Evolutionary conservation across 1,140 invertebrate genomes (phyloP).

Genomic region (Euwallacea similis): DNA sequence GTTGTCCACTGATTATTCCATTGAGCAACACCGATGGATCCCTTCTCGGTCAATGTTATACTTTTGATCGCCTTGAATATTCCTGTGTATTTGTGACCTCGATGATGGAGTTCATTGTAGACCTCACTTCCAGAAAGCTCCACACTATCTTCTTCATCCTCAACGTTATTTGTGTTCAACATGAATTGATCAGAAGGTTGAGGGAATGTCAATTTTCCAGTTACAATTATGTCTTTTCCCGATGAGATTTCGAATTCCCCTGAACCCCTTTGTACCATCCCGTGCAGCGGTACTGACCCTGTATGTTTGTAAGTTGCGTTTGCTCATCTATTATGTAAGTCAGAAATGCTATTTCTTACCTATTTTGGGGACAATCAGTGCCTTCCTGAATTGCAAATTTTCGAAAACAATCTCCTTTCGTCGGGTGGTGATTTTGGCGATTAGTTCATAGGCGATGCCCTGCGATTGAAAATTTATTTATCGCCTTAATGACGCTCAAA

Average conservation of each 20-base stretch:
- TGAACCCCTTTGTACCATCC: constrained; percentile 83
- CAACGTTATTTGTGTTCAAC: constrained; percentile 50
- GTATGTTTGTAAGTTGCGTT: constrained; percentile 1
- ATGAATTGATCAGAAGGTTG: constrained; percentile 54
- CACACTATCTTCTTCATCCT: constrained; percentile 55
- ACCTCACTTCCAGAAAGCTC: constrained; percentile 70
- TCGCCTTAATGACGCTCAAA: not conserved
- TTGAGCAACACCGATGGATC: constrained; percentile 37
- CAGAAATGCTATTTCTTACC: constrained; percentile 51
- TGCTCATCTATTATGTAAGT: not conserved
- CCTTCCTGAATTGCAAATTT: constrained; percentile 80
- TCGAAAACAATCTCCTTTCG: constrained; percentile 82
- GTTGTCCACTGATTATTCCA: constrained; percentile 47
- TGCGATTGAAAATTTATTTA: constrained; percentile 28
- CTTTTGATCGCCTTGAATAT: constrained; percentile 47
- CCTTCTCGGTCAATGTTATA: constrained; percentile 44
- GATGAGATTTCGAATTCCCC: constrained; percentile 86
- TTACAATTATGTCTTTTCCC: constrained; percentile 73
- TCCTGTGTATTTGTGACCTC: constrained; percentile 83
- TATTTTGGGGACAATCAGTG: constrained; percentile 77
- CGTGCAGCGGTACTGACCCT: constrained; percentile 69
- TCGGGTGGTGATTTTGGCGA: constrained; percentile 36
- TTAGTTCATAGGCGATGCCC: constrained; percentile 43
- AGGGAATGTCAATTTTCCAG: constrained; percentile 66
- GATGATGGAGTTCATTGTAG: constrained; percentile 88